Base-by-base conservation (phyloP, 1,140 invertebrate genomes). In the Parasteatoda tepidariorum region DNA sequence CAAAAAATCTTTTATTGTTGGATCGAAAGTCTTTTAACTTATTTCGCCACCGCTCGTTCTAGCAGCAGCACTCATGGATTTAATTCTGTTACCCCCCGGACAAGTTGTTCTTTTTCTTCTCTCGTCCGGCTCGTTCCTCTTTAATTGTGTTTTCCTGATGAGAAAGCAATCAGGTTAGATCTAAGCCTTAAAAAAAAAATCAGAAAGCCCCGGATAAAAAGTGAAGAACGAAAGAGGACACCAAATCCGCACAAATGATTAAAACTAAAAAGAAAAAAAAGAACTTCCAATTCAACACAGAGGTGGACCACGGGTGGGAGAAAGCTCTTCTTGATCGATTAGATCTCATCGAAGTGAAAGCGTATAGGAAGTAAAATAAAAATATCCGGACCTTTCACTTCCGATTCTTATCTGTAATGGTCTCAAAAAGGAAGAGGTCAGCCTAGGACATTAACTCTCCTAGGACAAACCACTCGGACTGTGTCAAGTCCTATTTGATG, bases 401-500 rank as follows among this genome's bases (percentile, higher is more conserved):
- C n/a, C 38, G 78, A 81, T 81, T 41, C 26, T 81, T 81, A 81
- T 81, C 78, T 66, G 31, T 81, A 81, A 81, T 81, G 66, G 78
- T 59, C 55, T 38, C 30, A 81, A 70, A 41, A 55, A 70, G 74
- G 33, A 48, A 31, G 22, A 76, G 34, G 30, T 2, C 30, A 59
- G 34, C 48, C 24, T n/a, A n/a, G 28, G n/a, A 33, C 78, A 61
- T 81, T 81, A 70, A 70, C 78, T 81, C 64, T 26, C 28, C 28
- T 13, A 48, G 38, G 38, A 48, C n/a, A 81, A 61, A 70, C 54
- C 78, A 38, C 78, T 70, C 41, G 78, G 78, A 81, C 78, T 41
- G 28, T 81, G 78, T 81, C 78, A 81, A 70, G 22, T 81, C 78
- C 78, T 30, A 81, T 81, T 81, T 70, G 78, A 81, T 81, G 68